Conservation (phyloP, 2,888 invertebrate species). For the Tipula lateralis region DNA sequence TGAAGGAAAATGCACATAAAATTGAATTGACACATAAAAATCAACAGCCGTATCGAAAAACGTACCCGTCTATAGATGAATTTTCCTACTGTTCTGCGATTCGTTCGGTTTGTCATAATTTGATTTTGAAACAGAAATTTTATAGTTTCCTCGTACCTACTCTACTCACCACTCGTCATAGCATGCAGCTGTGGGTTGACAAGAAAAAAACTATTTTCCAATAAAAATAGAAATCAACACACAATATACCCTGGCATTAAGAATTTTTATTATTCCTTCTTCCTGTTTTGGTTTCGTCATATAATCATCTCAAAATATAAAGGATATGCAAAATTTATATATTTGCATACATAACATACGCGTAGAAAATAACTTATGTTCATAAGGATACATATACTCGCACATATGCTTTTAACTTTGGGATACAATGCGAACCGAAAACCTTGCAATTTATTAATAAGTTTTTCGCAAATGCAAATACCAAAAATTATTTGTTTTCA, state of each 20-base stretch:
- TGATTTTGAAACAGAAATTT: neutral
- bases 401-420: neutral
- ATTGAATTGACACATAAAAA: conserved; percentile 29
- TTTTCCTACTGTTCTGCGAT: neutral
- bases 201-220: neutral
- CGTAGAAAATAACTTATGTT: neutral
- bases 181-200: neutral
- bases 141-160: neutral
- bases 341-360: neutral
- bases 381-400: neutral
- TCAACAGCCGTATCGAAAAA: conserved; percentile 28
- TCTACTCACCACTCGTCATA: neutral
- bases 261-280: neutral
- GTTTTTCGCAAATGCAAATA: neutral
- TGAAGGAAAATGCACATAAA: conserved; percentile 12
- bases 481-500: neutral
- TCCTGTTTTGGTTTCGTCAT: neutral
- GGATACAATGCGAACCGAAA: neutral
- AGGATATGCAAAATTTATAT: neutral
- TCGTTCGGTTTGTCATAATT: conserved; percentile 11
- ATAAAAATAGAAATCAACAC: neutral
- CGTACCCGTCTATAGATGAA: neutral
- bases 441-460: conserved; percentile 1
- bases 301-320: neutral
- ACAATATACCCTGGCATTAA: neutral